Percentiles rank a stretch among this genome's conserved stretches.
These are phyloP conservation scores for Ormia ochracea DNA, from an alignment of 2,888 invertebrate genomes.

Conservation along the genomic window DNA sequence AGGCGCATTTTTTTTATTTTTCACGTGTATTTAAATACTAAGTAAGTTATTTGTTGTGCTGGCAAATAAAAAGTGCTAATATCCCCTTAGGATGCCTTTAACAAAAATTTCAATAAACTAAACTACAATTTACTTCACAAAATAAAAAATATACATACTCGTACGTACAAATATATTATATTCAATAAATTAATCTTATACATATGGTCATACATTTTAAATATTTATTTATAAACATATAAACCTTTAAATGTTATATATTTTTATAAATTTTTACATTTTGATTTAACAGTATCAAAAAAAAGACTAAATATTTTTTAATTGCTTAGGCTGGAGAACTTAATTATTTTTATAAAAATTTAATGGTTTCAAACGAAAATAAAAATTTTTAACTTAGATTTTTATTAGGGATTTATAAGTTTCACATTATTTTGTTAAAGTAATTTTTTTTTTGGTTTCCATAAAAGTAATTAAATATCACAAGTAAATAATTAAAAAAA, in stretches of 20 bases:
- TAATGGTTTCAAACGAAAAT: slow-evolving; percentile 25
- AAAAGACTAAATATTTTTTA: slow-evolving; percentile 19
- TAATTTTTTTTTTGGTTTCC: slow-evolving; percentile 8
- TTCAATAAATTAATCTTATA: slow-evolving; percentile 16
- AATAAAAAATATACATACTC: neutral
- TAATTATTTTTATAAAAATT: slow-evolving; percentile 20
- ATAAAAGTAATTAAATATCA: slow-evolving; percentile 55
- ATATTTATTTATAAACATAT: neutral
- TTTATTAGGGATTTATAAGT: slow-evolving; percentile 10
- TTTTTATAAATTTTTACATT: too few species aligned
- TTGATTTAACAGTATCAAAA: too few species aligned
- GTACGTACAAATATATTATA: too few species aligned
- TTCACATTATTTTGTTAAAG: neutral
- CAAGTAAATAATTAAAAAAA: slow-evolving; percentile 48
- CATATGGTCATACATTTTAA: neutral
- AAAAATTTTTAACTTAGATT: slow-evolving; percentile 44
- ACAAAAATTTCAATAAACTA: slow-evolving; percentile 8
- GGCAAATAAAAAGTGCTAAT: slow-evolving; percentile 60
- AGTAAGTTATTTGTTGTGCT: slow-evolving; percentile 51
- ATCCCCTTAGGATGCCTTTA: slow-evolving; percentile 19
- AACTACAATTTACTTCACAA: slow-evolving; percentile 15
- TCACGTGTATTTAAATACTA: neutral
- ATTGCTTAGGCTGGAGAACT: neutral
- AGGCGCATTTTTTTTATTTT: slow-evolving; percentile 36
- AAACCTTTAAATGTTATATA: too few species aligned